A percentile compares a stretch with the other conserved stretches of the same genome.
Evolutionary conservation across 1,140 invertebrate species (phyloP).

Genomic region (Diabrotica undecimpunctata): DNA sequence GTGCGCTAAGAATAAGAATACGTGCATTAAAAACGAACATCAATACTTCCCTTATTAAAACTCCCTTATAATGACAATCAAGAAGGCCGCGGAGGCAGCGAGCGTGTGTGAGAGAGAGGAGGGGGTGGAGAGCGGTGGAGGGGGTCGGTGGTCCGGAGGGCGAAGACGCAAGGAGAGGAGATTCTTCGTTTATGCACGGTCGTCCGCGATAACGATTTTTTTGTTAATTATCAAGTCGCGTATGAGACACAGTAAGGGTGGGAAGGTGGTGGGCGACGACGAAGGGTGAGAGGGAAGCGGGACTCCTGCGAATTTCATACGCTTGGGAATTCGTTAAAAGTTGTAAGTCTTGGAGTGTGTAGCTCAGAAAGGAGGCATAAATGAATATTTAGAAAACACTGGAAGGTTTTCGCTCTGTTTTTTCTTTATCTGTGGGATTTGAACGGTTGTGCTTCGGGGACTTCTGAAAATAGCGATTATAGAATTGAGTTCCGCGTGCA

Average conservation of each 20-base stretch:
- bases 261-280: constrained; percentile 20
- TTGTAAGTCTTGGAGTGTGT: constrained; percentile 29
- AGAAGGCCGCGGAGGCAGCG: constrained; percentile 35
- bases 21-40: constrained; percentile 49
- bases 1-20: constrained; percentile 44
- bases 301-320: constrained; percentile 38
- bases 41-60: constrained; percentile 51
- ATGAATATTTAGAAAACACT: constrained; percentile 24
- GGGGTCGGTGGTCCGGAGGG: constrained; percentile 14
- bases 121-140: constrained; percentile 26
- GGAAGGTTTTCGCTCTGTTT: constrained; percentile 1
- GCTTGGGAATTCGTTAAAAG: constrained; percentile 31
- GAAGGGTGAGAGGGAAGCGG: constrained; percentile 16
- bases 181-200: constrained; percentile 47
- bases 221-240: constrained; percentile 51
- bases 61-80: constrained; percentile 50
- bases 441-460: neutral
- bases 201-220: constrained; percentile 49
- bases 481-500: neutral
- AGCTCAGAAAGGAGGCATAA: constrained; percentile 16
- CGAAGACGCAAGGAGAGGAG: constrained; percentile 27
- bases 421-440: neutral
- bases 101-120: constrained; percentile 26
- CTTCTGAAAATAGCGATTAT: constrained; percentile 1
- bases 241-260: constrained; percentile 43